Base-by-base conservation (phyloP, 2,888 invertebrate genomes). In the Idaea biselata region DNA sequence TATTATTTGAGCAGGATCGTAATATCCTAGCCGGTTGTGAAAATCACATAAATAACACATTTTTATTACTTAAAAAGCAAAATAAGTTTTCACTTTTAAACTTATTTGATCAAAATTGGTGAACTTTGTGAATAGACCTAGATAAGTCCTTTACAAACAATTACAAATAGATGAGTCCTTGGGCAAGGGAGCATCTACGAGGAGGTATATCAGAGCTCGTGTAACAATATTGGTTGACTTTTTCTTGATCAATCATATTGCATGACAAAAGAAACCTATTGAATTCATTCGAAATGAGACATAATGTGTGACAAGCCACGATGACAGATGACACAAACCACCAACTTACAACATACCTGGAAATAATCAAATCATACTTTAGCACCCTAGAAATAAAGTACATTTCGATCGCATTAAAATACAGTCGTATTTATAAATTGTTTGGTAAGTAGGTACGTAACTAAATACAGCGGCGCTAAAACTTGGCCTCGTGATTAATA, bases 401-500 rank as follows among this genome's bases (percentile, higher is more conserved):
- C 62, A 53, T 11, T 18, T 58, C 58, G 17, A 60, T 33, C 63
- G 63, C 58, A 62, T 63, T 11, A 61, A 63, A 71, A 64, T 32
- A 72, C 78, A 60, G 74, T 73, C 55, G 65, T 65, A 58, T 53
- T 63, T 69, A 73, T 81, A 82, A 84, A 79, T 82, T 81, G 77
- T 80, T 80, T 73, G 60, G 68, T 79, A 73, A 25, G n/a, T n/a
- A n/a, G 25, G 25, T 3, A 25, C 25, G 3, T 25, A 25, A 77
- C 76, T 77, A 82, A 86, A 87, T 83, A 83, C 88, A 68, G 88
- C 88, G 89, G 88, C 87, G 88, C 86, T 88, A 89, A 89, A 88
- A 89, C 85, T 86, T 83, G 83, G 83, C 82, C 81, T 76, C 71
- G 70, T 78, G 78, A 78, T 80, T 78, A 73, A 73, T 81, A 80